Conservation (phyloP, 2,113 vertebrate species). For the Marmota flaviventris region DNA sequence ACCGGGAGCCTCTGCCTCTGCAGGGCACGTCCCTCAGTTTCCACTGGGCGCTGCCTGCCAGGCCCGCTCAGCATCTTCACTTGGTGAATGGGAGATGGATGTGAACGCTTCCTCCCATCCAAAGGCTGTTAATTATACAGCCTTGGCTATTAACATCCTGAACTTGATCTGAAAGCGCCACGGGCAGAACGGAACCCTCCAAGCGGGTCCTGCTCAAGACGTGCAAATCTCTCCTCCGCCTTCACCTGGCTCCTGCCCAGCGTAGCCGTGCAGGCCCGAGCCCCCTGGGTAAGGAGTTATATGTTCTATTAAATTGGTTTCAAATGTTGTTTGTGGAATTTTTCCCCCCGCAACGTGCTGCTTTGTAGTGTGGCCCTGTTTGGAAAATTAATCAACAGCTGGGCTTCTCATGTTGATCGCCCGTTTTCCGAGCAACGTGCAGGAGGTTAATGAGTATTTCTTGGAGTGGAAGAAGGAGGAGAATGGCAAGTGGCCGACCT, state of each 20-base stretch:
- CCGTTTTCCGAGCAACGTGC: constrained; percentile 68
- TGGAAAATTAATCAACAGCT: constrained; percentile 88
- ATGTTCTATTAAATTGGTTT: constrained; percentile 82
- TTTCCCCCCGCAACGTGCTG: constrained; percentile 78
- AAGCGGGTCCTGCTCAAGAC: constrained; percentile 74
- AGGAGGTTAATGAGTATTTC: constrained; percentile 85
- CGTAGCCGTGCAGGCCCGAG: not conserved
- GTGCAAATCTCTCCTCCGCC: constrained; percentile 72
- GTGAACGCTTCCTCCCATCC: constrained; percentile 82
- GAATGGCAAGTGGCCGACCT: not conserved
- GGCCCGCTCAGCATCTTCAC: constrained; percentile 90
- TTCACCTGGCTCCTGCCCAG: constrained; percentile 69
- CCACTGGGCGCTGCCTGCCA: constrained; percentile 90
- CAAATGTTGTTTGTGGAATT: constrained; percentile 77
- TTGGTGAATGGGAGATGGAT: constrained; percentile 87
- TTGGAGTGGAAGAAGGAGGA: not conserved
- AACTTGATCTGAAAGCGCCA: constrained; percentile 91
- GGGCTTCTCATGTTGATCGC: constrained; percentile 81
- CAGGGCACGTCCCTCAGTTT: not conserved
- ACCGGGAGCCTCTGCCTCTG: not conserved
- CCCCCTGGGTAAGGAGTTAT: constrained; percentile 79
- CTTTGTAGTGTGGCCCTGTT: constrained; percentile 83
- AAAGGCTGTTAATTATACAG: constrained; percentile 89
- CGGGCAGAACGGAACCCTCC: constrained; percentile 82
- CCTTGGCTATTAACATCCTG: constrained; percentile 93